Evolutionary conservation across 2,113 vertebrate species (phyloP).

Genomic region (Muntiacus muntjak): DNA sequence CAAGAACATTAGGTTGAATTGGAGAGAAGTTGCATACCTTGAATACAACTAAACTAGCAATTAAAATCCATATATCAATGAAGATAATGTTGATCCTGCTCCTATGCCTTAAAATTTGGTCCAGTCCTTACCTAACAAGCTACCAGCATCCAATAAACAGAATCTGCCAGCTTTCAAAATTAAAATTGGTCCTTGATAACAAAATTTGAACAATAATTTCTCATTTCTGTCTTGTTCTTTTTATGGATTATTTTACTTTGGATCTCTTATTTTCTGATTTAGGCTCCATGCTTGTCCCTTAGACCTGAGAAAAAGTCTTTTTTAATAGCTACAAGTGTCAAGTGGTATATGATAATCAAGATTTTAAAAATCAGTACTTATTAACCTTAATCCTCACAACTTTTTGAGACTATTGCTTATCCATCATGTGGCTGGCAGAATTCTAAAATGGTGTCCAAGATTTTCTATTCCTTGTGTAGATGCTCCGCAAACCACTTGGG

Average conservation of each 20-base stretch:
- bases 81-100: not conserved
- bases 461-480: not conserved
- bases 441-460: not conserved
- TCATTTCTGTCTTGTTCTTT: not conserved
- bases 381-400: not conserved
- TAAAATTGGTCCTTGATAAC: not conserved
- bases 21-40: not conserved
- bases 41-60: not conserved
- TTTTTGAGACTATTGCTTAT: not conserved
- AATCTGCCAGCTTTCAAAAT: not conserved
- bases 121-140: not conserved
- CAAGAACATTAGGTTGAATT: not conserved
- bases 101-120: not conserved
- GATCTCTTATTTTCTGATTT: not conserved
- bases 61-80: not conserved
- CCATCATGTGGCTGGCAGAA: not conserved
- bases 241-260: not conserved
- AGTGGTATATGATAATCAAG: not conserved
- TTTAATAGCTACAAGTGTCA: not conserved
- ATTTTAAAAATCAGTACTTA: not conserved
- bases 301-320: not conserved
- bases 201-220: not conserved
- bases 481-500: not conserved
- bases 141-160: not conserved
- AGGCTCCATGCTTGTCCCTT: not conserved